phyloP scores from a whole-genome alignment of 2,113 vertebrate species.

The Chaetorhynchus papuensis region DNA sequence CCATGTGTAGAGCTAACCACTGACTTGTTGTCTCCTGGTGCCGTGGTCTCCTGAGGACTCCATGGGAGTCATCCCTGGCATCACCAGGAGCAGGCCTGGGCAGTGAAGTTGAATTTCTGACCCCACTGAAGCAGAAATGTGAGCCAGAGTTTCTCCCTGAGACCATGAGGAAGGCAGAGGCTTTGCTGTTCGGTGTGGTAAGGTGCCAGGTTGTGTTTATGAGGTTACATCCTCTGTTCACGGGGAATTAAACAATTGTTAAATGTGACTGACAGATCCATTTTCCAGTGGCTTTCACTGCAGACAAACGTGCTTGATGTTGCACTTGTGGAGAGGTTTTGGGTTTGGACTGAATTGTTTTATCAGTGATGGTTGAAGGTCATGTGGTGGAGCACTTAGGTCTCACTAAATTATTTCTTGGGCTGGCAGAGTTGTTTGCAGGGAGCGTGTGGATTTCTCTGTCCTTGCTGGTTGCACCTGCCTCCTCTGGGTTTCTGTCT shows the following conservation, averaged over 20 bases:
- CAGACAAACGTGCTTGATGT: rapidly evolving
- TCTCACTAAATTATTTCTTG: neutral
- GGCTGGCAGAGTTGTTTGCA: neutral
- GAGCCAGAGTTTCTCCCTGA: neutral
- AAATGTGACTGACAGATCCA: neutral
- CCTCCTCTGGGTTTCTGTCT: neutral
- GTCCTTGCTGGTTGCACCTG: neutral
- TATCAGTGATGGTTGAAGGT: neutral
- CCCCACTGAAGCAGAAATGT: neutral
- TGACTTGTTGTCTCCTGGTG: neutral
- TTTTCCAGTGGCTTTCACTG: neutral
- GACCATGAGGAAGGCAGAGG: neutral
- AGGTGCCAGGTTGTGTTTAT: neutral
- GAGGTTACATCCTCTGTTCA: neutral
- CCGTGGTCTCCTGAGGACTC: neutral
- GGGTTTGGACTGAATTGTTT: neutral
- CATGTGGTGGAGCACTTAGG: neutral
- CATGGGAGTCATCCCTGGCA: neutral
- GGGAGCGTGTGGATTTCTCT: neutral
- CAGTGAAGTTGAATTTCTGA: neutral
- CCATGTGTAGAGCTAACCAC: neutral
- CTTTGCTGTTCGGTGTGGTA: neutral
- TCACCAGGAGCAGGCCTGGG: neutral
- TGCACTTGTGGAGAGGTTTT: neutral
- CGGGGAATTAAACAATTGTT: neutral